Evolutionary conservation across 2,113 vertebrate species (phyloP), one percentile per base, ranked within the genome.

Genomic region (Tetrax tetrax): DNA sequence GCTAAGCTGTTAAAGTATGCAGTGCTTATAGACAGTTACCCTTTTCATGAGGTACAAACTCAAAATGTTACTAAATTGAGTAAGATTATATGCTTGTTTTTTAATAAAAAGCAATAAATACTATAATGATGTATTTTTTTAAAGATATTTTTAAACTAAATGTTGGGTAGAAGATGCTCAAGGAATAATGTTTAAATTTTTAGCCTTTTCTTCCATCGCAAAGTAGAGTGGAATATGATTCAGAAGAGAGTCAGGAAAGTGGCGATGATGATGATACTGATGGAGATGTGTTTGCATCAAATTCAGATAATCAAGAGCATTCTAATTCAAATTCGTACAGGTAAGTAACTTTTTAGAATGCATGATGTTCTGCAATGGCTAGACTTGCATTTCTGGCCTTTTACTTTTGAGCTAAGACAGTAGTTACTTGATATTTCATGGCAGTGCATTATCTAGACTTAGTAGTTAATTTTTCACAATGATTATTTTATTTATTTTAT

Each of bases 271-370:
- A 99, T n/a, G 95, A 98, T 31, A 98, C 97, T 23, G 98, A 98
- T 8, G 98, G 98, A 61, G 98, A 98, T 82, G 77, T 66, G 27
- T 98, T 98, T 97, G 94, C 98, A 81, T 97, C 98, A 87, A 98
- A 97, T 96, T 98, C 98, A 43, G 98, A 97, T 12, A 97, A 98
- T 76, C 98, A 98, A 74, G 99, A 99, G 69, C 99, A 99, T 97
- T 99, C 98, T 28, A 99, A 99, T 97, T 98, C 99, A 91, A 99
- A 99, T 97, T 99, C 99, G 4, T 99, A 99, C 97, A 99, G 99
- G 99, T 99, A 63, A 22, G 43, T 81, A 63, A 41, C 47, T 71
- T 35, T 54, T 87, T 3, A 61, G n/a, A 90, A 60, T 60, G 14
- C 4, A 48, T 21, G 14, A 29, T 78, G 18, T 51, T 85, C 41